Conservation (phyloP, 2,797 vertebrate genomes). For the Sebastiscus tertius region DNA sequence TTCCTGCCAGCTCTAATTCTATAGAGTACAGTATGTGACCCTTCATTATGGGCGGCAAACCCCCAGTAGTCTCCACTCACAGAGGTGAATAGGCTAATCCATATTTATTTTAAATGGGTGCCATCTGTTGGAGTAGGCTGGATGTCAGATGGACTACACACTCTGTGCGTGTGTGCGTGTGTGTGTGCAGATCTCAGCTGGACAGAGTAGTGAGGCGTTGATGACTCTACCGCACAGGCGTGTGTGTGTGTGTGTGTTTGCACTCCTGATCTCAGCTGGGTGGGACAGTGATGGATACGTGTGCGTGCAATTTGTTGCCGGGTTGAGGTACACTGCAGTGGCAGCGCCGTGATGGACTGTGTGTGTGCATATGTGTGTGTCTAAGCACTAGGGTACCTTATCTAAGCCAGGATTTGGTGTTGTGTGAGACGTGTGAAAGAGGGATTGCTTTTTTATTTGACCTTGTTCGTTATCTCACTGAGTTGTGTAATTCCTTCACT, state of each 20-base stretch:
- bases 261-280: slow-evolving; percentile 55
- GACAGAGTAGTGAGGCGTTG: slow-evolving; percentile 46
- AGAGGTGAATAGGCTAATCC: slow-evolving; percentile 72
- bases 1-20: slow-evolving; percentile 20
- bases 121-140: slow-evolving; percentile 72
- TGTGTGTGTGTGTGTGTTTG: slow-evolving; percentile 50
- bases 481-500: slow-evolving; percentile 61
- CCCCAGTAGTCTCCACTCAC: slow-evolving; percentile 40
- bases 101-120: slow-evolving; percentile 75
- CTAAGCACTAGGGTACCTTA: slow-evolving; percentile 40
- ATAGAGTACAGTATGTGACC: slow-evolving; percentile 29
- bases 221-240: slow-evolving; percentile 42
- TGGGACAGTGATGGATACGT: slow-evolving; percentile 70
- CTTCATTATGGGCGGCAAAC: slow-evolving; percentile 40
- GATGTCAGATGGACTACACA: slow-evolving; percentile 47
- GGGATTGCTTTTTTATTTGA: slow-evolving; percentile 57
- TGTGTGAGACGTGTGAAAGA: slow-evolving; percentile 38
- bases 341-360: slow-evolving; percentile 45
- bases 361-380: slow-evolving; percentile 19
- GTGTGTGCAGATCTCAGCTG: slow-evolving; percentile 61
- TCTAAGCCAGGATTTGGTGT: slow-evolving; percentile 49
- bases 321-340: slow-evolving; percentile 60
- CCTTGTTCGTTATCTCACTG: slow-evolving; percentile 58
- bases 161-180: slow-evolving; percentile 2
- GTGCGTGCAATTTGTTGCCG: slow-evolving; percentile 62